Evolutionary conservation across 2,888 invertebrate species (phyloP).

Genomic region (Drosophila multiciliata): DNA sequence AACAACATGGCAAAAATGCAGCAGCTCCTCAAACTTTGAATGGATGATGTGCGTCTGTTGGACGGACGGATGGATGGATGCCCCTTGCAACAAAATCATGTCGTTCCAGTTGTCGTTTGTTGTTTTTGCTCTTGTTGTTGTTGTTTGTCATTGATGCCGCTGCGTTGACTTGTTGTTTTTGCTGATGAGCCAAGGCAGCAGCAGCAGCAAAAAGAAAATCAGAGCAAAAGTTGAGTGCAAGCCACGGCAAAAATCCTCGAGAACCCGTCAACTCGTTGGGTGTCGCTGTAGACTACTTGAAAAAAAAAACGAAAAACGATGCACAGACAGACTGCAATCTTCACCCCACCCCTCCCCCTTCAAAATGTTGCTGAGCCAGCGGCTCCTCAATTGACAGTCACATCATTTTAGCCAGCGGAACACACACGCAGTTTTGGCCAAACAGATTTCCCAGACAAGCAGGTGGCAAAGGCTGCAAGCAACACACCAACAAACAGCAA

Average conservation of each 20-base stretch:
- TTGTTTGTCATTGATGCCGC: conserved; percentile 69
- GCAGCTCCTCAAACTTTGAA: conserved; percentile 54
- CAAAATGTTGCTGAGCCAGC: background rate
- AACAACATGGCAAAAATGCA: conserved; percentile 52
- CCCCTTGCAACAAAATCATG: conserved; percentile 51
- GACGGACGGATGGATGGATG: conserved; percentile 37
- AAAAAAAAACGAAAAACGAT: conserved; percentile 27
- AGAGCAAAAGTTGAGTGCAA: conserved; percentile 60
- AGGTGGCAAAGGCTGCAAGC: conserved; percentile 71
- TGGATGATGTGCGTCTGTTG: conserved; percentile 46
- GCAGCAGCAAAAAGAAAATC: conserved; percentile 5
- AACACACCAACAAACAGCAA: conserved; percentile 23
- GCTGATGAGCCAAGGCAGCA: conserved; percentile 62
- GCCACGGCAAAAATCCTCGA: conserved; percentile 15
- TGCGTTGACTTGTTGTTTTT: conserved; percentile 63
- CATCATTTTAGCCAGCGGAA: conserved; percentile 75
- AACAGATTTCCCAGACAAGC: conserved; percentile 72
- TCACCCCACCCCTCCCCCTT: background rate
- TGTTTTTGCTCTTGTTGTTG: conserved; percentile 30
- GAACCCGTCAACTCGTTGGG: conserved; percentile 53
- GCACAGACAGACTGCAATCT: conserved; percentile 10
- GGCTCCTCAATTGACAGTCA: conserved; percentile 64
- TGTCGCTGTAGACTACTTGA: conserved; percentile 74
- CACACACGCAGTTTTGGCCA: conserved; percentile 68
- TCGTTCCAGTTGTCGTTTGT: conserved; percentile 45